phyloP scores from a whole-genome alignment of 2,113 vertebrate species.

The Periophthalmodon schlosseri region DNA sequence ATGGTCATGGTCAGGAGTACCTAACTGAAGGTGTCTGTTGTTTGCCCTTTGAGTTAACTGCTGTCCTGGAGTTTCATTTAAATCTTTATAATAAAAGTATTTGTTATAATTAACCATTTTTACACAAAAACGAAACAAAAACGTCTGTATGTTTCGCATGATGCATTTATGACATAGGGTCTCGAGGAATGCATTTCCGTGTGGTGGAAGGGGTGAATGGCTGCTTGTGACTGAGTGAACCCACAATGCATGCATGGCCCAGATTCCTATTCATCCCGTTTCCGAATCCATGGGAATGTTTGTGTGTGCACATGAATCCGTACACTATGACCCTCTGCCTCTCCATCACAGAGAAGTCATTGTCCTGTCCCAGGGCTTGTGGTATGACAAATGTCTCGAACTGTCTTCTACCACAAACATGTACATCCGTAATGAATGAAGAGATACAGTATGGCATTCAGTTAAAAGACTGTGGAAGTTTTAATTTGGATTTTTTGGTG shows the following conservation, averaged over 20 bases:
- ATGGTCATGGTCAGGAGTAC: background rate
- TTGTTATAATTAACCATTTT: background rate
- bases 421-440: constrained; percentile 6
- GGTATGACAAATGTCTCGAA: constrained; percentile 56
- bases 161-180: constrained; percentile 49
- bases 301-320: constrained; percentile 53
- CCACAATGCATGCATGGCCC: constrained; percentile 69
- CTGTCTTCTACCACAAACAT: constrained; percentile 44
- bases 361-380: constrained; percentile 61
- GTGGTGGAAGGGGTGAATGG: constrained; percentile 54
- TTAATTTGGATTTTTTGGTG: background rate
- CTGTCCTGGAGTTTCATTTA: background rate
- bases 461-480: background rate
- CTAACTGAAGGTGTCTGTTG: too few species aligned
- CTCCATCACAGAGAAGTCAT: constrained; percentile 72
- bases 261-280: constrained; percentile 70
- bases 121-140: background rate
- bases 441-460: background rate
- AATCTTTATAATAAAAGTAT: background rate
- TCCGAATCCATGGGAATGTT: constrained; percentile 71
- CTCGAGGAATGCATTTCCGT: constrained; percentile 60
- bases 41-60: too few species aligned
- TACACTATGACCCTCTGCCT: constrained; percentile 56
- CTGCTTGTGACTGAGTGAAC: constrained; percentile 52
- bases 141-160: constrained; percentile 29